phyloP scores from a whole-genome alignment of 2,797 vertebrate species.

The Ceryle rudis region DNA sequence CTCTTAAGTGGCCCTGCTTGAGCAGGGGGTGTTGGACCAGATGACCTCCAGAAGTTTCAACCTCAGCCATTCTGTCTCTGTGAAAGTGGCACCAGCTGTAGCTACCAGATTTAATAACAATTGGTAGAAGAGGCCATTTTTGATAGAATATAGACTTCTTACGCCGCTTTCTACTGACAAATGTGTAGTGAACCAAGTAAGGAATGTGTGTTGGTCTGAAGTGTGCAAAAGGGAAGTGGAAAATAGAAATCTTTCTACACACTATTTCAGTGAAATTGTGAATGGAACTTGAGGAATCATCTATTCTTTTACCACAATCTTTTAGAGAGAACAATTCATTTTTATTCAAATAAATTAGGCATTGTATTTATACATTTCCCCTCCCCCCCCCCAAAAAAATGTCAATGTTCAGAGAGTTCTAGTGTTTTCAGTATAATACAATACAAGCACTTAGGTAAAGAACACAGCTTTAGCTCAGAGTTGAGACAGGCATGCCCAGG shows the following conservation, averaged over 20 bases:
- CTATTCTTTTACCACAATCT: not conserved
- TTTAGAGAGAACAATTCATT: not conserved
- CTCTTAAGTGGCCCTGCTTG: not conserved
- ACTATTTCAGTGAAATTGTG: not conserved
- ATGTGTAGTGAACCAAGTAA: not conserved
- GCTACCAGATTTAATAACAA: not conserved
- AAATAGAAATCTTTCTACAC: not conserved
- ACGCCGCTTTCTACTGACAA: not conserved
- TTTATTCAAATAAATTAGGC: not conserved
- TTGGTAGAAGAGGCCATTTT: not conserved
- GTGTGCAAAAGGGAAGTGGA: not conserved
- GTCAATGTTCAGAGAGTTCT: not conserved
- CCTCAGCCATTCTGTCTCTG: not conserved
- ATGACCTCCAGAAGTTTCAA: not conserved
- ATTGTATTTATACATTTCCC: not conserved
- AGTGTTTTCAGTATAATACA: not conserved
- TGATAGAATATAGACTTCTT: not conserved
- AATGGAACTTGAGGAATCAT: not conserved
- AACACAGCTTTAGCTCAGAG: not conserved
- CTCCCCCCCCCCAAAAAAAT: not conserved
- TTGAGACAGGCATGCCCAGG: not conserved
- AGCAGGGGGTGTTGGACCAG: not conserved
- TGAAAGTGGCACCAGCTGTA: not conserved
- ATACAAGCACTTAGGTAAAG: not conserved
- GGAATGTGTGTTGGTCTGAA: rapidly evolving